Evolutionary conservation across 2,113 vertebrate species (phyloP).

Genomic region (Cygnus atratus): DNA sequence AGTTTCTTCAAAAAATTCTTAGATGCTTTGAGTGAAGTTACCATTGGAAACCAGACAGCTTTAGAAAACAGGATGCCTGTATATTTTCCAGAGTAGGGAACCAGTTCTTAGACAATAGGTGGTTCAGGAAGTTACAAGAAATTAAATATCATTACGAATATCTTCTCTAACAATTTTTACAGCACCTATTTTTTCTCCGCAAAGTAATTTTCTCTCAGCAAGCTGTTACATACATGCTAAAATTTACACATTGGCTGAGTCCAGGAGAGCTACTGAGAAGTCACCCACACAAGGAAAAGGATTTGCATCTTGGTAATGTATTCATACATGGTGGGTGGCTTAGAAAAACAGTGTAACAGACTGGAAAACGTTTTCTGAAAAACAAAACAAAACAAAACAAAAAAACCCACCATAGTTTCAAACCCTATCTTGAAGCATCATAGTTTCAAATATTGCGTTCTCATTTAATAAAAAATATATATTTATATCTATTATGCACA

Average conservation of each 20-base stretch:
- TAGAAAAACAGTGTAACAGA: neutral
- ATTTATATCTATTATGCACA: neutral
- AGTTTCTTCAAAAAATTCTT: conserved; percentile 1
- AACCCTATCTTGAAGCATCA: neutral
- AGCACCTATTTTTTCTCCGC: neutral
- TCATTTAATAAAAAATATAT: neutral
- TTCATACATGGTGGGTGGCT: neutral
- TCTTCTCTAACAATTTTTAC: neutral
- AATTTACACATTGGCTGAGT: neutral
- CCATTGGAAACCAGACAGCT: neutral
- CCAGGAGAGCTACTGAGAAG: neutral
- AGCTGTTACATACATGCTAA: neutral
- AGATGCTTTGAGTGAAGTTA: neutral
- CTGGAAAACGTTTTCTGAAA: neutral
- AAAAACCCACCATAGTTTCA: neutral
- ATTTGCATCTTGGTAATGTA: neutral
- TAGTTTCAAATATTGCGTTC: neutral
- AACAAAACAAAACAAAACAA: no score
- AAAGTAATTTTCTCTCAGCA: neutral
- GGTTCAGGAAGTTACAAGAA: neutral
- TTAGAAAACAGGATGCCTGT: conserved; percentile 26
- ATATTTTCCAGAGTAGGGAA: neutral
- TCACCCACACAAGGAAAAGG: neutral
- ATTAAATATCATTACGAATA: neutral
- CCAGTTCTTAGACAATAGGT: neutral